phyloP scores from a whole-genome alignment of 2,797 vertebrate genomes.

The Vultur gryphus region DNA sequence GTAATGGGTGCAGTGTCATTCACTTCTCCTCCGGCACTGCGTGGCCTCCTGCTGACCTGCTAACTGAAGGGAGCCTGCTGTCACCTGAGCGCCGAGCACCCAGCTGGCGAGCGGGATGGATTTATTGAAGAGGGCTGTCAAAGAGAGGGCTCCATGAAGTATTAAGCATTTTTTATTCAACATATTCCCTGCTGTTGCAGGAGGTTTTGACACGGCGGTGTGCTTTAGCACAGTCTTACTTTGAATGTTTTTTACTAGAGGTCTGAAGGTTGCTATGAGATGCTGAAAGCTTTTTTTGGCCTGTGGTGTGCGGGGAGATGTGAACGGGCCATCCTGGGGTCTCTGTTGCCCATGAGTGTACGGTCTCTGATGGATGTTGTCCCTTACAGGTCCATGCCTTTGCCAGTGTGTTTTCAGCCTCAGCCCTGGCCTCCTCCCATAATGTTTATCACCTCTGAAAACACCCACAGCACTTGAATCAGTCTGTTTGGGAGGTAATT shows the following conservation, averaged over 20 bases:
- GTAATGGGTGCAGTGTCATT: neutral
- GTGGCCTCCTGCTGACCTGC: neutral
- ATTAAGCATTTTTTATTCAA: neutral
- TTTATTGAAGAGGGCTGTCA: neutral
- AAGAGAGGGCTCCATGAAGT: neutral
- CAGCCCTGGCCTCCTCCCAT: neutral
- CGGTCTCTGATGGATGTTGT: accelerated
- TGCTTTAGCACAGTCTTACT: neutral
- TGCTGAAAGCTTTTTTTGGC: neutral
- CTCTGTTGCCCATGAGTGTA: neutral
- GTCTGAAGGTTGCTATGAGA: neutral
- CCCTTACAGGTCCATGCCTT: neutral
- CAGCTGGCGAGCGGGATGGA: accelerated
- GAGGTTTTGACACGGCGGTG: neutral
- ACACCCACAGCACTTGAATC: conserved; percentile 28
- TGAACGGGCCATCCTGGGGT: neutral
- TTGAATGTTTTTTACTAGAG: neutral
- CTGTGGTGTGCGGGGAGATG: neutral
- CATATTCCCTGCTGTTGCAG: neutral
- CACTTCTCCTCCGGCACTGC: neutral
- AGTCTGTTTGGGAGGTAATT: conserved; percentile 28
- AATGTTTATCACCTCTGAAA: conserved; percentile 45
- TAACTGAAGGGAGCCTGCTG: neutral
- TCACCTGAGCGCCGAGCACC: neutral
- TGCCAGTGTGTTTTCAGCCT: neutral